phyloP scores from a whole-genome alignment of 2,797 vertebrate species.

The Numenius phaeopus region DNA sequence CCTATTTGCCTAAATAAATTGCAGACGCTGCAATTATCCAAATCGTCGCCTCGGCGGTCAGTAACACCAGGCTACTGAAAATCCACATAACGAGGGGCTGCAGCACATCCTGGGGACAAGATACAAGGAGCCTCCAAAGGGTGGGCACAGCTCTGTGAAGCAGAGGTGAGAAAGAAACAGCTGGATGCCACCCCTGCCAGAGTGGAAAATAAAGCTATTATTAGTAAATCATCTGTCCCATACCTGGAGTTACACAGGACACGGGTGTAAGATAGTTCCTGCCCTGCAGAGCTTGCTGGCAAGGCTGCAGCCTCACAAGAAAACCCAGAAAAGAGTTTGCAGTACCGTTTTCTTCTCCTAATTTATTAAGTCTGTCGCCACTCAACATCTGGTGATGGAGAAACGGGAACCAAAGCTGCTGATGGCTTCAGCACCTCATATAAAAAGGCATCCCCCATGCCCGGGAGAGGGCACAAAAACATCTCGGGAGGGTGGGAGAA shows the following conservation, averaged over 20 bases:
- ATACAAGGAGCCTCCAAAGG: not conserved
- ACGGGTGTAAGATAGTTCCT: fast-evolving
- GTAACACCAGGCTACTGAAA: not conserved
- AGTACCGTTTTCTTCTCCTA: not conserved
- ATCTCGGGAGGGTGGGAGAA: not conserved
- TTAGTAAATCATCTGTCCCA: not conserved
- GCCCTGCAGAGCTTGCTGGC: not conserved
- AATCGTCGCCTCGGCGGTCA: not conserved
- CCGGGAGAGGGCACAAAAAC: not conserved
- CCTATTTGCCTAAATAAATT: conserved; percentile 19
- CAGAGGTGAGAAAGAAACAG: not conserved
- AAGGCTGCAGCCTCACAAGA: not conserved
- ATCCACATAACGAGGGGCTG: not conserved
- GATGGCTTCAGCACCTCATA: not conserved
- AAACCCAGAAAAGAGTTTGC: not conserved
- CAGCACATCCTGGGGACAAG: not conserved
- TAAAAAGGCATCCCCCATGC: not conserved
- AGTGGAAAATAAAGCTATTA: not conserved
- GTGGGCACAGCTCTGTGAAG: not conserved
- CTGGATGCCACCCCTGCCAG: not conserved
- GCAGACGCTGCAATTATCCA: not conserved
- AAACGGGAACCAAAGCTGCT: not conserved
- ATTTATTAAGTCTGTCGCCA: not conserved
- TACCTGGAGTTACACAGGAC: not conserved
- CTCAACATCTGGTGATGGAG: not conserved